Evolutionary conservation across 2,113 vertebrate species (phyloP).

Genomic region (Polypterus bichir): DNA sequence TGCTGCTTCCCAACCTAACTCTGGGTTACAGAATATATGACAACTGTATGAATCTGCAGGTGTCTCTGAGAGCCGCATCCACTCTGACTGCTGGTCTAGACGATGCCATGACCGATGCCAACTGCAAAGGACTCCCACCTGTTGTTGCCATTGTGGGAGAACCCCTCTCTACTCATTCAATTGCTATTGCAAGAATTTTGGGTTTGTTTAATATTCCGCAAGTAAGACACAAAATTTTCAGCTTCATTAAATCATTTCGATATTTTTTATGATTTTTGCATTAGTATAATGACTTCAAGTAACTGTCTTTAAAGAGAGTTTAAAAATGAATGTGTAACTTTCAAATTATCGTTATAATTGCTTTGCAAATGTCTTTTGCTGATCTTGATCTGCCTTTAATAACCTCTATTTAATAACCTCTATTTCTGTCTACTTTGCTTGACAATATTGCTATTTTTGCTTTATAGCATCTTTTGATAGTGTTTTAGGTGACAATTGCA

Average conservation of each 20-base stretch:
- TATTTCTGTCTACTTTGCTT: too few species aligned
- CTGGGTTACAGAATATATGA: not conserved
- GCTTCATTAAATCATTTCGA: not conserved
- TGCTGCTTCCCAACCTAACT: not conserved
- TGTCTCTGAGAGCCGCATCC: not conserved
- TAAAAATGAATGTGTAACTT: not conserved
- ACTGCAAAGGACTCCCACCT: not conserved
- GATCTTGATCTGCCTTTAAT: not conserved
- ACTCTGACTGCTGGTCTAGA: not conserved
- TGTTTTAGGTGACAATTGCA: too few species aligned
- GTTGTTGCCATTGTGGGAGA: not conserved
- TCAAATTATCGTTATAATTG: not conserved
- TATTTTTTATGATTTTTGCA: too few species aligned
- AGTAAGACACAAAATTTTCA: constrained; percentile 13
- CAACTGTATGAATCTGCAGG: not conserved
- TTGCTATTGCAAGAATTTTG: constrained; percentile 29
- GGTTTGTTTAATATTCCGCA: constrained; percentile 25
- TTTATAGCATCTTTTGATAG: too few species aligned
- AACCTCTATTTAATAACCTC: not conserved
- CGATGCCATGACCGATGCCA: not conserved
- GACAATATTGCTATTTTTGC: too few species aligned
- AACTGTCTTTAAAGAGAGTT: not conserved
- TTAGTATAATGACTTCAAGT: not conserved
- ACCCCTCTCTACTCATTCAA: constrained; percentile 8
- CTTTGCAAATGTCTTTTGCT: not conserved